Evolutionary conservation across 2,113 vertebrate genomes (phyloP), one percentile per base, ranked within the genome.

Genomic region (Prunella fulvescens): DNA sequence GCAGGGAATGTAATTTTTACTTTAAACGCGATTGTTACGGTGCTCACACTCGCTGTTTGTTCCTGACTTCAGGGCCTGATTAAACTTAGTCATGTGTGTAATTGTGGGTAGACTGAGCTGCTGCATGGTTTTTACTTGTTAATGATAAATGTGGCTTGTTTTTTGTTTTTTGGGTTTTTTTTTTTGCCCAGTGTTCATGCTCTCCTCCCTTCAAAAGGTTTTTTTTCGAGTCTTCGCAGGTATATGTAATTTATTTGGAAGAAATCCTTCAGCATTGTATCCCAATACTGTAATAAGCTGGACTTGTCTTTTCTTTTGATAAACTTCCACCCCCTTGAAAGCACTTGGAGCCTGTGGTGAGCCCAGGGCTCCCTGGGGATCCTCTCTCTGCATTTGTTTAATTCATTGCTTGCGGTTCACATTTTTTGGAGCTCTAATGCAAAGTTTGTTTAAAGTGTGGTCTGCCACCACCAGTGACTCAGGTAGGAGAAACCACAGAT

Each of bases 381-480:
- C 53, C 23, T 92, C 76, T 54, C 86, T 81, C 84, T 72, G 69
- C 40, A 33, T 96, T 92, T 86, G 31, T 91, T 88, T 91, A 92
- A 93, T 95, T 94, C 93, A 60, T 35, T 83, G 60, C 88, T 92
- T 89, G 87, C 0, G 26, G 93, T 91, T 92, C 57, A 62, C 48
- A 78, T 95, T 95, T 90, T 90, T 81, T 95, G 62, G 91, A 81
- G 73, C 53, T 57, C 61, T 88, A 83, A 88, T 71, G 71, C 39
- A 81, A 81, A 25, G 48, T 96, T 97, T 96, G 48, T 96, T 96
- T 95, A 81, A 92, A 92, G 57, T 73, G 85, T 74, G 95, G 88
- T 93, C 94, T 94, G 51, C 90, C 84, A 74, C 81, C 42, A 76
- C 84, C n/a, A 69, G 51, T 92, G 95, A 88, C 82, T 96, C 95